phyloP scores from a whole-genome alignment of 2,797 vertebrate genomes.

The Glyptemys insculpta region DNA sequence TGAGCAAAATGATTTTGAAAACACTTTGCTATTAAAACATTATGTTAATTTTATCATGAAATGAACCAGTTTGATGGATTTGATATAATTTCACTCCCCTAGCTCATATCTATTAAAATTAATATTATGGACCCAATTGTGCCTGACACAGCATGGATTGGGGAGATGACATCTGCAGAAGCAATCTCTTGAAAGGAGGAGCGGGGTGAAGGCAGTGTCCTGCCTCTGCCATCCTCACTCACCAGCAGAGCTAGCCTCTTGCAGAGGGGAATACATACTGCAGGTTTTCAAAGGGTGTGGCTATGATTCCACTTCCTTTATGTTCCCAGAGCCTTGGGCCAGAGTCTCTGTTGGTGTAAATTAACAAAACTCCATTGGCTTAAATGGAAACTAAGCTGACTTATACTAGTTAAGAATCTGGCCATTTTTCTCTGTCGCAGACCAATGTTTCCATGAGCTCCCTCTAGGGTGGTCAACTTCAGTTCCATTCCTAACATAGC shows the following conservation, averaged over 20 bases:
- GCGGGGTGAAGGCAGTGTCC: not conserved
- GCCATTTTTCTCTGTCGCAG: not conserved
- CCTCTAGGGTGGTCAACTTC: not conserved
- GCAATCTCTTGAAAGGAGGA: rapidly evolving
- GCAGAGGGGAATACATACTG: not conserved
- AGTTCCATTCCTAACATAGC: not conserved
- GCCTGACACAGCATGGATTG: not conserved
- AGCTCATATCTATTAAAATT: not conserved
- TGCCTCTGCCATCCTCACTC: not conserved
- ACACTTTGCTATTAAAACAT: not conserved
- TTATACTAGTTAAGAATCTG: not conserved
- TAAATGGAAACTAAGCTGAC: not conserved
- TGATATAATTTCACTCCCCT: not conserved
- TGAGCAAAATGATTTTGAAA: not conserved
- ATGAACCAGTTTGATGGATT: not conserved
- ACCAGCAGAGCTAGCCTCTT: not conserved
- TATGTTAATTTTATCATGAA: not conserved
- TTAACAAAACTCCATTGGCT: not conserved
- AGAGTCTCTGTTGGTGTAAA: not conserved
- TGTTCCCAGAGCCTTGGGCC: not conserved
- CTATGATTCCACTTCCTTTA: not conserved
- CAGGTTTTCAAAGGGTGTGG: not conserved
- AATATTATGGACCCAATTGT: not conserved
- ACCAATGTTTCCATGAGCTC: rapidly evolving
- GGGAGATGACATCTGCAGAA: not conserved